These are phyloP conservation scores for Variabilichromis moorii DNA, from an alignment of 2,113 vertebrate genomes.

Conservation along the genomic window DNA sequence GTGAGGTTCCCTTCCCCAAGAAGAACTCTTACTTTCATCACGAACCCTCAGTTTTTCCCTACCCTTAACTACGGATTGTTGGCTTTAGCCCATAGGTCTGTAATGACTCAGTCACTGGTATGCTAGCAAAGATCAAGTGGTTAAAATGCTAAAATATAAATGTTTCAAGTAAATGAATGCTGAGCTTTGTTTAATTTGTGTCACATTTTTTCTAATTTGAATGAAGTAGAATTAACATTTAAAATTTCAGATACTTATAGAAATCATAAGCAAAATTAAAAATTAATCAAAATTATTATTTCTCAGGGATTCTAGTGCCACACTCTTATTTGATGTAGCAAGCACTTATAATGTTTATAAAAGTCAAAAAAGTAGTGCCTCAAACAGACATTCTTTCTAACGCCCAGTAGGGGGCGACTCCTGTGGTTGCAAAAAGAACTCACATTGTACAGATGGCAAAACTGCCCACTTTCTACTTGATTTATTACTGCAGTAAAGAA, in stretches of 20 bases:
- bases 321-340: neutral
- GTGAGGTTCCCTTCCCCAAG: neutral
- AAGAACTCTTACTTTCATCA: neutral
- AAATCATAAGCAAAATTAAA: neutral
- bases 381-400: neutral
- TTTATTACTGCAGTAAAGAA: neutral
- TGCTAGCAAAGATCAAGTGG: neutral
- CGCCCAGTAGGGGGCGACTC: neutral
- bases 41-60: neutral
- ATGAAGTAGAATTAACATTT: neutral
- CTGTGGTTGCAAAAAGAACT: neutral
- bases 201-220: neutral
- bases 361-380: neutral
- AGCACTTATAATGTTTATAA: neutral
- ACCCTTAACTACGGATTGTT: neutral
- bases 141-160: neutral
- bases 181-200: neutral
- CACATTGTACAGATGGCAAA: neutral
- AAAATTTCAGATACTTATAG: neutral
- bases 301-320: neutral
- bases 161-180: neutral
- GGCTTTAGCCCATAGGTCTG: neutral
- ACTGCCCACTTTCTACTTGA: neutral
- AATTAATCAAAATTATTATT: neutral
- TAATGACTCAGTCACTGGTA: neutral